These are phyloP conservation scores for Acropora yongei DNA, from an alignment of 64 coral and sea anemone species.

Conservation along the genomic window DNA sequence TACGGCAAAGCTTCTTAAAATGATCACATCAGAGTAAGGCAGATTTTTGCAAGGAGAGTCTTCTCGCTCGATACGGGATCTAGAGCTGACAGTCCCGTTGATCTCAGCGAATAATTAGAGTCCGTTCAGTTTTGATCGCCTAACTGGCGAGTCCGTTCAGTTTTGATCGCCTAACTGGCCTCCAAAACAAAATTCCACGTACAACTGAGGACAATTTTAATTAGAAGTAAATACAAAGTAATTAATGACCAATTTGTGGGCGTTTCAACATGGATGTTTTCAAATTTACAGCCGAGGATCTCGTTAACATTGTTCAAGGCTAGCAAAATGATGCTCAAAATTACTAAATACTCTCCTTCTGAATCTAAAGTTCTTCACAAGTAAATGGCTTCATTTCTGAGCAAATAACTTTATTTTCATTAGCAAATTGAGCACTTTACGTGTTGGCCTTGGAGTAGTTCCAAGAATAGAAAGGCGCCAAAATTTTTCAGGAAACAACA, in stretches of 20 bases:
- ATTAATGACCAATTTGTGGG: neutral
- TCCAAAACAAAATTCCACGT: neutral
- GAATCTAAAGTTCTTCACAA: neutral
- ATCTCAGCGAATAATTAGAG: neutral
- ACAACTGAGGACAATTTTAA: neutral
- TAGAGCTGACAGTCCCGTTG: neutral
- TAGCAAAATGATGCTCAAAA: neutral
- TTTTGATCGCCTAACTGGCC: neutral
- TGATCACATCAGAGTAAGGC: neutral
- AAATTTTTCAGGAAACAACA: neutral
- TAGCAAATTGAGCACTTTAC: neutral
- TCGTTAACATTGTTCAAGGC: neutral
- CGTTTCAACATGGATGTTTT: neutral
- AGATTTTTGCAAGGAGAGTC: neutral
- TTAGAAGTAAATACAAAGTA: neutral
- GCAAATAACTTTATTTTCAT: neutral
- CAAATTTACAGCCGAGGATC: no score
- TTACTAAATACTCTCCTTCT: neutral
- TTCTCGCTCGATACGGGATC: neutral
- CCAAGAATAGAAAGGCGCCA: neutral
- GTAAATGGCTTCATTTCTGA: neutral
- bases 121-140: no score
- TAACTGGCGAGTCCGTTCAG: neutral
- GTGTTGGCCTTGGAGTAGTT: neutral
- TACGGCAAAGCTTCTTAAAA: neutral